Evolutionary conservation across 2,113 vertebrate species (phyloP).

Genomic region (Ceyx margarethae): DNA sequence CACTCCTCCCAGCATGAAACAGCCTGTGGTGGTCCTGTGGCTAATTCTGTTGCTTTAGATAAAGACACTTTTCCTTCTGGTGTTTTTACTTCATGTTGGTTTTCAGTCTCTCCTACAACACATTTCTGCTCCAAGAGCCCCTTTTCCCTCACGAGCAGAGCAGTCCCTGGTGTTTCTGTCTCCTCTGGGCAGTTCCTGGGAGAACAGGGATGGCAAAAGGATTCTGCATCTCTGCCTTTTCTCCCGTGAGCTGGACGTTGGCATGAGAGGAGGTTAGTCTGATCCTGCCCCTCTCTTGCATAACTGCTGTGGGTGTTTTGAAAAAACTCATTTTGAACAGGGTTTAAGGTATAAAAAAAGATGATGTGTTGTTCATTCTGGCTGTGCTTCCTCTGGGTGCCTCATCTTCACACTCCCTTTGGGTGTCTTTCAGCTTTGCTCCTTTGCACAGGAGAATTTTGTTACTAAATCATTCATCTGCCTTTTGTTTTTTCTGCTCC

Average conservation of each 20-base stretch:
- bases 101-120: accelerated
- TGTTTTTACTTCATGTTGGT: not conserved
- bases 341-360: not conserved
- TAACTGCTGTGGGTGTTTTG: not conserved
- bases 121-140: accelerated
- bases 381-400: not conserved
- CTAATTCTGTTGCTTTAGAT: not conserved
- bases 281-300: not conserved
- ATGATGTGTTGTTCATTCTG: not conserved
- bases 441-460: not conserved
- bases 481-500: slow-evolving; percentile 21
- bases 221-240: not conserved
- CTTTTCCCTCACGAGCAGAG: accelerated
- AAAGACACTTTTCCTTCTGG: not conserved
- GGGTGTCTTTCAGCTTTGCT: not conserved
- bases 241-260: not conserved
- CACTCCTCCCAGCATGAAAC: not conserved
- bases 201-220: not conserved
- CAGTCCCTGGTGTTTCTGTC: not conserved
- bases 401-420: not conserved
- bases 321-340: not conserved
- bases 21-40: accelerated
- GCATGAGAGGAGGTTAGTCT: not conserved
- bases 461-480: not conserved
- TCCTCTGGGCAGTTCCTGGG: not conserved